Evolutionary conservation across 1,140 invertebrate genomes (phyloP), one percentile per base, ranked within the genome.

Genomic region (Temnothorax curvispinosus): DNA sequence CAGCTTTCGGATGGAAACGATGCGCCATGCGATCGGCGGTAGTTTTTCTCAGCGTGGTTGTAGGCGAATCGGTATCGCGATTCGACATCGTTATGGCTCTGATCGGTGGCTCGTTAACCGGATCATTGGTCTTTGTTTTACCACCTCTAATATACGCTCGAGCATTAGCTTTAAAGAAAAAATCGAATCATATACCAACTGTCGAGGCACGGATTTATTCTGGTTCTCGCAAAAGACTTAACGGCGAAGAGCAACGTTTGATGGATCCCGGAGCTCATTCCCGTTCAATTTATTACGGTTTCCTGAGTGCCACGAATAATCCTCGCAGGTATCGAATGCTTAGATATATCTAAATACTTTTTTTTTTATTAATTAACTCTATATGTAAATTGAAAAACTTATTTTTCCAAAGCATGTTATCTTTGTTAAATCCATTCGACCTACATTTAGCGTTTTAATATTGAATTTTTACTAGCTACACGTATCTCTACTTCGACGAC

Each of bases 71-170:
- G 4, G 96, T 99, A 1, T 98, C 98, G 0, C 96, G 97, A 87
- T 99, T 99, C 93, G 98, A 98, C 87, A 96, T 98, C n/a, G 97
- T 99, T 3, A 97, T 99, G 97, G 97, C 98, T 41, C 95, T 99
- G 4, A 97, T 99, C 5, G 97, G 97, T 6, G 98, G 98, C 18
- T 97, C 97, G 0, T 96, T 99, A 0, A 98, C 98, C 0, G 97
- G 98, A 0, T 98, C 98, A 0, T 93, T 99, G 7, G 97, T 98
- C 85, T 98, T 98, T 86, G 96, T 99, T 21, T 96, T 99, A 35
- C 98, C 98, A 0, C 97, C 98, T 0, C 87, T 99, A 27, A 97
- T 99, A 88, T 99, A 99, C 92, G 93, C 87, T 3, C 92, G 90
- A 96, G 93, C 95, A 87, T 88, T 93, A 91, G 71, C 91, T 72